Base-by-base conservation (phyloP, 2,113 vertebrate species). In the Bostrychus sinensis region DNA sequence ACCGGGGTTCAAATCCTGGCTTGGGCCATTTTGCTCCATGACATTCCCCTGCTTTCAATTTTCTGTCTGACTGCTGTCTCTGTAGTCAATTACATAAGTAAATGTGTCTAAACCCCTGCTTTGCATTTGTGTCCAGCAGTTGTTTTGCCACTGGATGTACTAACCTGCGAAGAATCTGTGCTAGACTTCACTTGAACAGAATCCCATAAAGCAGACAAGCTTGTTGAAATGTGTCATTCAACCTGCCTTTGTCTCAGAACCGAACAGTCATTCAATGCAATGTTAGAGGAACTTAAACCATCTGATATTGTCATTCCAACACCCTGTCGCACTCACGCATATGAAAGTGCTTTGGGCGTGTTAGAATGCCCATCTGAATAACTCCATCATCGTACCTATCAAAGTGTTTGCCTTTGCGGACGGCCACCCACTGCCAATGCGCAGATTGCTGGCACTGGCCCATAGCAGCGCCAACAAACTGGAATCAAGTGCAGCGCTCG, bases 401-500 rank as follows among this genome's bases (percentile, higher is more conserved):
- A 80, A 70, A 78, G 70, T 76, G 50, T 66, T 57, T 54, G 57
- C 81, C 64, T 54, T 46, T 17, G 17, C 22, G 12, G 80, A 77
- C 56, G 63, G 74, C 79, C 87, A 83, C 85, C 83, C 83, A 78
- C 83, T 74, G 77, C 75, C 73, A 77, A 34, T 53, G 72, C 73
- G 48, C 74, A 87, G 84, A 85, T 84, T 80, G 78, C 70, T 87
- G 80, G 83, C 77, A 78, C 81, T 23, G 68, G 69, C 77, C 83
- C 72, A 81, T 60, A 70, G 83, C 74, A 63, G 39, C 71, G 76
- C 76, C 78, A 67, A 63, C 82, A 83, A 83, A 88, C 81, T 71
- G 81, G 80, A 84, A 82, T 89, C 82, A 86, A 74, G 86, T 83
- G 86, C 73, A 75, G 80, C 82, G 78, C 2, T 77, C 80, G 80